Conservation (phyloP, 2,797 vertebrate species). For the Alectoris magna region DNA sequence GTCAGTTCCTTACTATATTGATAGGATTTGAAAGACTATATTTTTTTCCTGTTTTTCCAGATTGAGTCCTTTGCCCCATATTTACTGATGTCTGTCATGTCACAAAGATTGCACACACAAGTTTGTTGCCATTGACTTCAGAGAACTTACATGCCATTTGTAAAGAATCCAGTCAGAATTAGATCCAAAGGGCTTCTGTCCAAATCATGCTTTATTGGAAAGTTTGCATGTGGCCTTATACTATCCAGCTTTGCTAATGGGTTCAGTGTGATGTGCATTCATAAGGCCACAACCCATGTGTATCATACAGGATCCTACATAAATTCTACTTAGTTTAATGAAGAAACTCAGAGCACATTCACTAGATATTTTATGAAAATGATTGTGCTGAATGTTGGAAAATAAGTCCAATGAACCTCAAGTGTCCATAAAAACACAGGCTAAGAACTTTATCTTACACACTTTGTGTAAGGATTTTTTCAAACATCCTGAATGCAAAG, state of each 20-base stretch:
- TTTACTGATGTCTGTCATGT: neutral
- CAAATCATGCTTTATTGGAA: neutral
- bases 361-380: neutral
- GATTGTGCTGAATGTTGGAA: neutral
- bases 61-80: neutral
- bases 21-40: neutral
- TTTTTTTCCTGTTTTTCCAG: neutral
- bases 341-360: neutral
- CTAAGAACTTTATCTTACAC: neutral
- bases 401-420: neutral
- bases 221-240: neutral
- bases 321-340: neutral
- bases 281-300: neutral
- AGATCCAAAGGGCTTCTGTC: neutral
- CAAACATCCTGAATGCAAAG: neutral
- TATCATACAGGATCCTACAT: neutral
- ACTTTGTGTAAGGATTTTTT: neutral
- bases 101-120: neutral
- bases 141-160: neutral
- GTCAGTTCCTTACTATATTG: neutral
- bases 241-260: neutral
- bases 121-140: neutral
- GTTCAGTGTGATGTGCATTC: neutral
- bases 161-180: neutral
- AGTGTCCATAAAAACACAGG: neutral